Evolutionary conservation across 2,888 invertebrate species (phyloP), one percentile per base, ranked within the genome.

Genomic region (Cepaea hortensis): DNA sequence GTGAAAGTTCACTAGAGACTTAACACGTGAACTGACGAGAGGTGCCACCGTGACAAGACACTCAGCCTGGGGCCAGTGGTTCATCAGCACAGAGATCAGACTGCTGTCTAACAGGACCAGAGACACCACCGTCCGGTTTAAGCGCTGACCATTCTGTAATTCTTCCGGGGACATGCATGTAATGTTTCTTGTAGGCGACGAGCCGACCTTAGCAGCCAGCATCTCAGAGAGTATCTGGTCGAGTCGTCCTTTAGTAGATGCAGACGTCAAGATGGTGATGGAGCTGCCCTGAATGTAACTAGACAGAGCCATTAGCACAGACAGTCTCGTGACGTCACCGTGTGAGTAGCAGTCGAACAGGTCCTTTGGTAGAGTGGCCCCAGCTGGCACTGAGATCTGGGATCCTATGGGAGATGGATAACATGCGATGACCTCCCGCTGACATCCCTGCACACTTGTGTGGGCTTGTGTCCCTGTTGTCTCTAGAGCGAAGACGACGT

Each of bases 361-460:
- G 48, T 76, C n/a, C 1, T 11, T 23, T 18, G 55, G 80, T 23
- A 88, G 23, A 1, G 72, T 68, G 20, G 84, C 84, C 5, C 15
- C 75, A 15, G 62, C 65, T 20, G 88, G 88, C 3, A 88, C 88
- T 62, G 50, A 84, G 48, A 88, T 72, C 55, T 81, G 81, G 9
- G 86, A 76, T 72, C 86, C 80, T n/a, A 86, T 81, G 5, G 86
- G 81, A 62, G 75, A 76, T 23, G 88, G 88, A n/a, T 86, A 88
- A 55, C 84, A 86, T 20, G 84, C 81, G 65, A 88, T 73, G 7
- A 80, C 35, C 3, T 72, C 48, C 4, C 3, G 4, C 3, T 83
- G 62, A 50, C n/a, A 6, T 11, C 9, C 62, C 23, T 65, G 23
- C 15, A 20, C 15, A 20, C 11, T 11, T 3, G 15, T 48, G 6